phyloP scores from a whole-genome alignment of 2,888 invertebrate species.

The Oegoconia quadripuncta region DNA sequence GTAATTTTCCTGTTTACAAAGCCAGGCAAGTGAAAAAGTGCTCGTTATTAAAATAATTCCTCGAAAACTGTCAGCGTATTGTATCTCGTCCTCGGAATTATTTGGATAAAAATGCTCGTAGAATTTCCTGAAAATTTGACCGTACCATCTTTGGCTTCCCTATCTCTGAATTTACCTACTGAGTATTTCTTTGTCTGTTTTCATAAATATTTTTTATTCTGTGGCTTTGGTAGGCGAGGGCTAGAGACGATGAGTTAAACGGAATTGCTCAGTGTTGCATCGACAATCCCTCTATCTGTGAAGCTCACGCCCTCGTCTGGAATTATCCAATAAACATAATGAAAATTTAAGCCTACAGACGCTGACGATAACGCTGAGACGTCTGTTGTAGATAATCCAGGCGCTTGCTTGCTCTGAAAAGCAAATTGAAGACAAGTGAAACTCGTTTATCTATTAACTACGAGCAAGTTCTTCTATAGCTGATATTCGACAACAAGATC shows the following conservation, averaged over 20 bases:
- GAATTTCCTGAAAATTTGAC: not conserved
- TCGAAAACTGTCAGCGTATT: slow-evolving; percentile 31
- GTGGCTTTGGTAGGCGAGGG: slow-evolving; percentile 18
- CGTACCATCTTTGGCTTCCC: not conserved
- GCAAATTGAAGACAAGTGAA: slow-evolving; percentile 43
- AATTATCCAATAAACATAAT: slow-evolving; percentile 79
- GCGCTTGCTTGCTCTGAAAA: slow-evolving; percentile 41
- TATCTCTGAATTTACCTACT: not conserved
- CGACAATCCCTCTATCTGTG: slow-evolving; percentile 70
- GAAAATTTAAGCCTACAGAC: slow-evolving; percentile 76
- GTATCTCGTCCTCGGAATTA: slow-evolving; percentile 19
- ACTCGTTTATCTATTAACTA: not conserved
- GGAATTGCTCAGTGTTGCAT: slow-evolving; percentile 72
- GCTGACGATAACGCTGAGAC: slow-evolving; percentile 51
- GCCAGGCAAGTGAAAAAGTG: slow-evolving; percentile 46
- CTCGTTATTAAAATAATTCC: slow-evolving; percentile 48
- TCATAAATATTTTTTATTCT: slow-evolving; percentile 19
- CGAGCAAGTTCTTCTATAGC: not conserved
- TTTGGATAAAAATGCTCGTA: slow-evolving; percentile 13
- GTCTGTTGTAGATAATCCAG: slow-evolving; percentile 70
- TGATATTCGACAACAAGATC: too few species aligned
- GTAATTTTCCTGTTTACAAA: slow-evolving; percentile 42
- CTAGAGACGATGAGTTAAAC: slow-evolving; percentile 32
- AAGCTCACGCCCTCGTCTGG: slow-evolving; percentile 63
- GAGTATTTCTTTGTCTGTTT: not conserved